These are phyloP conservation scores for Zoanthus sansibaricus DNA, from an alignment of 92 coral and sea anemone species.

Conservation along the genomic window DNA sequence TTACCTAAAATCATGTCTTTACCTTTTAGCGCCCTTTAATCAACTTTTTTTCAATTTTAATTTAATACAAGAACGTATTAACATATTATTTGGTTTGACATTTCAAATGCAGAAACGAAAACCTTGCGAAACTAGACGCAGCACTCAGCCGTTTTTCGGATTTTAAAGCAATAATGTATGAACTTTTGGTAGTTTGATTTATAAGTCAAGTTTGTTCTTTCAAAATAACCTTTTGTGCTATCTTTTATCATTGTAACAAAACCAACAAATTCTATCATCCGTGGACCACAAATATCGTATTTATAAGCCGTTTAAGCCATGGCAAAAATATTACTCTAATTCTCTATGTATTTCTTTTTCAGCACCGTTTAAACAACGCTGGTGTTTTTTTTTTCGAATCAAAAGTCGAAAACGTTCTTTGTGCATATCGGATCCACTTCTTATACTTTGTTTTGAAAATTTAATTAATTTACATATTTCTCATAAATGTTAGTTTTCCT, in stretches of 20 bases:
- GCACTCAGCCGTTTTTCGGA: background rate
- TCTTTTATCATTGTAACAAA: background rate
- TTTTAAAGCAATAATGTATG: background rate
- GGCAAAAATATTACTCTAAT: background rate
- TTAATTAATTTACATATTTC: constrained; percentile 36
- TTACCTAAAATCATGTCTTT: constrained; percentile 21
- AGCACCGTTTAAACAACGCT: background rate
- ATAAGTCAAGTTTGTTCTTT: background rate
- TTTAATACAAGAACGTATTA: background rate
- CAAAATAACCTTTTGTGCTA: background rate
- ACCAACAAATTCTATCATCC: background rate
- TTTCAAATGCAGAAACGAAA: background rate
- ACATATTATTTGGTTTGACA: background rate
- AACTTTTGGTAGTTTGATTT: background rate
- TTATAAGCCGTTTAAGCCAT: too few species aligned
- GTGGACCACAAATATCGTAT: background rate
- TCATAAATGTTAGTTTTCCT: constrained; percentile 13
- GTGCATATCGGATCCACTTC: background rate
- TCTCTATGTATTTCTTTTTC: background rate
- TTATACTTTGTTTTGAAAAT: constrained; percentile 2
- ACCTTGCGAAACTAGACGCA: background rate
- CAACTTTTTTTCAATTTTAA: background rate
- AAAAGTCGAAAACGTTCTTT: background rate
- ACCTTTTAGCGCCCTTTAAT: constrained; percentile 28
- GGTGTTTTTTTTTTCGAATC: background rate